Evolutionary conservation across 2,888 invertebrate genomes (phyloP).

Genomic region (Antheraea yamamai): DNA sequence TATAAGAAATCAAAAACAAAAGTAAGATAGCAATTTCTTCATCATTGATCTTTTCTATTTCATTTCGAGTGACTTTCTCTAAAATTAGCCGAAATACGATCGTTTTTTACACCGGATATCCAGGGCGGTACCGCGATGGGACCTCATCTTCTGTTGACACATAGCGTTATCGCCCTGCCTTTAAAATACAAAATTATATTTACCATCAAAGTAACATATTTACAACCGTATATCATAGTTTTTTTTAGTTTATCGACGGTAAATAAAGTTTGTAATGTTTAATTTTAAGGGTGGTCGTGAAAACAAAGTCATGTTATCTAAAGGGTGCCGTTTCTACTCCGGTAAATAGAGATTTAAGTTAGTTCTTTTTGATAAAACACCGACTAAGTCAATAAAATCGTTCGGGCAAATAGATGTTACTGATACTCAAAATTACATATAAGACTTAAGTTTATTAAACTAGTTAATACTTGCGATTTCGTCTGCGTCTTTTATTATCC

Average conservation of each 20-base stretch:
- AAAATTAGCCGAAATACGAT: slow-evolving; percentile 31
- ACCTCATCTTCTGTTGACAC: slow-evolving; percentile 65
- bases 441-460: background rate
- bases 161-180: slow-evolving; percentile 56
- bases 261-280: slow-evolving; percentile 24
- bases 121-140: slow-evolving; percentile 38
- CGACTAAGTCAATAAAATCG: background rate
- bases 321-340: slow-evolving; percentile 26
- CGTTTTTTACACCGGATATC: slow-evolving; percentile 63
- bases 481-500: too few species aligned
- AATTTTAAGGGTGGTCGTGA: slow-evolving; percentile 44
- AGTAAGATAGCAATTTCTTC: slow-evolving; percentile 22
- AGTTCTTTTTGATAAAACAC: slow-evolving; percentile 5
- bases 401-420: slow-evolving; percentile 11
- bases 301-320: slow-evolving; percentile 48
- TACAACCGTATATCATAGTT: background rate
- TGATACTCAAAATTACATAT: background rate
- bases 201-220: slow-evolving; percentile 21
- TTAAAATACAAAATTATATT: slow-evolving; percentile 32
- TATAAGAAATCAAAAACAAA: too few species aligned
- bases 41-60: slow-evolving; percentile 32
- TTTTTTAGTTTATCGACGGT: background rate
- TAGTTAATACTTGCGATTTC: too few species aligned
- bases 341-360: slow-evolving; percentile 29
- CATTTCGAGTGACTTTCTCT: slow-evolving; percentile 28